phyloP scores from a whole-genome alignment of 2,113 vertebrate genomes.

The Cyprinodon variegatus region DNA sequence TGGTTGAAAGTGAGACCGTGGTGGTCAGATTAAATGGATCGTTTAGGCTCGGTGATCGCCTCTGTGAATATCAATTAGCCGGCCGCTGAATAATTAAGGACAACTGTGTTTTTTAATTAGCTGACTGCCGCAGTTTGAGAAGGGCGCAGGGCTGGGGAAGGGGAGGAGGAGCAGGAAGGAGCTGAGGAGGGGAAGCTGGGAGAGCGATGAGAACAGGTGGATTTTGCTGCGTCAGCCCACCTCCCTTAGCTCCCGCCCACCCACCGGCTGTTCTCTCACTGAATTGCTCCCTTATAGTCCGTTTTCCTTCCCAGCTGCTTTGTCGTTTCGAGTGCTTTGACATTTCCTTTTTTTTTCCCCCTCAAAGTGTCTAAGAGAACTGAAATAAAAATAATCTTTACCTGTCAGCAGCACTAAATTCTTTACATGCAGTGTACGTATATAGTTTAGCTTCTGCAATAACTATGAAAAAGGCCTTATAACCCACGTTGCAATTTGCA shows the following conservation, averaged over 20 bases:
- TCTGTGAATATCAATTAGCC: conserved; percentile 83
- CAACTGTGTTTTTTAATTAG: conserved; percentile 81
- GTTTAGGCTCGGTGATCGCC: conserved; percentile 74
- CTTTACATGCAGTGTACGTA: not conserved
- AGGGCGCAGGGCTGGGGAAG: conserved; percentile 35
- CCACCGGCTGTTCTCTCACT: conserved; percentile 29
- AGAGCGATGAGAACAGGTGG: conserved; percentile 61
- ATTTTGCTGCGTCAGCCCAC: conserved; percentile 69
- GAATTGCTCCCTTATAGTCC: conserved; percentile 33
- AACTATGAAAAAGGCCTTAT: not conserved
- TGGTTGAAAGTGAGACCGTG: conserved; percentile 56
- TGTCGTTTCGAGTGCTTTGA: conserved; percentile 35
- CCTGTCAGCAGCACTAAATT: conserved; percentile 19
- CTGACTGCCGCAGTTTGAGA: conserved; percentile 72
- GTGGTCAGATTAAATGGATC: conserved; percentile 78
- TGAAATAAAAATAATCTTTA: conserved; percentile 39
- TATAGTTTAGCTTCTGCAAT: not conserved
- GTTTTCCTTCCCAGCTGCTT: conserved; percentile 46
- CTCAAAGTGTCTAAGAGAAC: conserved; percentile 18
- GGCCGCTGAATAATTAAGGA: conserved; percentile 81
- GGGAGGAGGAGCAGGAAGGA: conserved; percentile 15
- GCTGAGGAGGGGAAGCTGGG: conserved; percentile 33
- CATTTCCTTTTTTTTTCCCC: conserved; percentile 31
- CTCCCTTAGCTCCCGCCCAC: conserved; percentile 12
- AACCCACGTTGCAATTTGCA: not conserved